Evolutionary conservation across 1,140 invertebrate genomes (phyloP), one percentile per base, ranked within the genome.

Genomic region (Zaprionus davidi): DNA sequence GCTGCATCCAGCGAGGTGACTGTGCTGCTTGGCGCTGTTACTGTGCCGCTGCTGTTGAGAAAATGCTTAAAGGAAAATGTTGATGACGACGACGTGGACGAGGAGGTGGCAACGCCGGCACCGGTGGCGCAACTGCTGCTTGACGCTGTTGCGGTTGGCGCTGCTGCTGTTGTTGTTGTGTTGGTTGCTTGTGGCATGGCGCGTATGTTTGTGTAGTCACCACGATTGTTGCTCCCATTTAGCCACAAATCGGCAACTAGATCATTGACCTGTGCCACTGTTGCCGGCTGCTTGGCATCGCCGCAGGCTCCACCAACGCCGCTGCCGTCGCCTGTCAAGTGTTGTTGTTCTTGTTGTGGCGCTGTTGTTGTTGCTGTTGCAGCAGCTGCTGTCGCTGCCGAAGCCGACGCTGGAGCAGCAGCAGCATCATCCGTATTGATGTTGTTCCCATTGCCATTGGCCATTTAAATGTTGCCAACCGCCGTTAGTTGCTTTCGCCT

Each of bases 51-150:
- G 69, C 82, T 90, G 49, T 80, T 90, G 77, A 97, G 88, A 90
- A 97, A 97, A 90, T 97, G 96, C 90, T 96, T 96, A 85, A 97
- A 97, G 41, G 96, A 97, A 92, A 97, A 96, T 15, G 86, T 85
- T 9, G 90, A 92, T 31, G 77, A 60, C 5, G 83, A 70, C 5
- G 79, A 62, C 12, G 51, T 41, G 11, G 64, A 41, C 7, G 64
- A 55, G 15, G 28, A 12, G 13, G 28, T 7, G 6, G 38, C 28
- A 59, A 26, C 31, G 13, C 55, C 20, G 17, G 67, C 36, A 12
- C 63, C 31, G 5, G 24, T 7, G 24, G 12, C 9, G 51, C n/a
- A 9, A 17, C 31, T 53, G 13, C 34, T 59, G 55, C 12, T 55
- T 28, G 66, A 22, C 9, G 56, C 51, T 24, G 75, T 34, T 9